These are phyloP conservation scores for Saguinus imperator DNA, from an alignment of 2,113 vertebrate species.

Conservation along the genomic window DNA sequence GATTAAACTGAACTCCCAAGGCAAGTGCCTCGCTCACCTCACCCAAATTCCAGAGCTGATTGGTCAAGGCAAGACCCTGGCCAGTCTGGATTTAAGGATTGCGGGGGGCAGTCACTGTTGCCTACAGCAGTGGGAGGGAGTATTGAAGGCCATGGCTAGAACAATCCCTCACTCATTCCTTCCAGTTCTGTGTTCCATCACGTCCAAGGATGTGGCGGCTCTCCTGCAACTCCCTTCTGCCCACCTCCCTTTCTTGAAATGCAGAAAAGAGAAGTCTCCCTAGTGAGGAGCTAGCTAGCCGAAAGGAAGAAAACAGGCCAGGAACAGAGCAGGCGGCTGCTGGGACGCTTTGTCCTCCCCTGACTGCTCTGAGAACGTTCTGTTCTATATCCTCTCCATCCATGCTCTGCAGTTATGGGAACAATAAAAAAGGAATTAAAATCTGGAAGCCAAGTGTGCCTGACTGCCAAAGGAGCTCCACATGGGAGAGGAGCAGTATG, in stretches of 20 bases:
- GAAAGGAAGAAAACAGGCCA: background rate
- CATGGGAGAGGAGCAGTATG: background rate
- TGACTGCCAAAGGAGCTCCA: background rate
- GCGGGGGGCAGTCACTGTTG: background rate
- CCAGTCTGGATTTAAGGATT: too few relatives aligned
- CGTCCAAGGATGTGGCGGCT: background rate
- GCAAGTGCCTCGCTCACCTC: background rate
- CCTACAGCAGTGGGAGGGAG: too few relatives aligned
- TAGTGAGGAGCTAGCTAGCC: too few relatives aligned
- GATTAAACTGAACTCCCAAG: background rate
- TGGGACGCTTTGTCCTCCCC: background rate
- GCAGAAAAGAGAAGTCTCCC: background rate
- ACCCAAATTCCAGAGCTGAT: background rate
- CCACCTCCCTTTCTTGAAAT: background rate
- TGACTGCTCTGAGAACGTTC: background rate
- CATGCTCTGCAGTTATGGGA: background rate
- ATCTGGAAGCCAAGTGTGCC: background rate
- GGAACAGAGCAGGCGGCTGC: fast-evolving
- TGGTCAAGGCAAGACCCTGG: too few relatives aligned
- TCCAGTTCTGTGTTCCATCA: background rate
- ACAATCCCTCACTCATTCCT: background rate
- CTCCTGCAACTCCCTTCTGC: background rate
- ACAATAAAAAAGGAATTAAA: conserved; percentile 7
- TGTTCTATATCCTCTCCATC: background rate
- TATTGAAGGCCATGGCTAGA: background rate